These are phyloP conservation scores for Parochlus steinenii DNA, from an alignment of 2,888 invertebrate genomes.

Conservation along the genomic window DNA sequence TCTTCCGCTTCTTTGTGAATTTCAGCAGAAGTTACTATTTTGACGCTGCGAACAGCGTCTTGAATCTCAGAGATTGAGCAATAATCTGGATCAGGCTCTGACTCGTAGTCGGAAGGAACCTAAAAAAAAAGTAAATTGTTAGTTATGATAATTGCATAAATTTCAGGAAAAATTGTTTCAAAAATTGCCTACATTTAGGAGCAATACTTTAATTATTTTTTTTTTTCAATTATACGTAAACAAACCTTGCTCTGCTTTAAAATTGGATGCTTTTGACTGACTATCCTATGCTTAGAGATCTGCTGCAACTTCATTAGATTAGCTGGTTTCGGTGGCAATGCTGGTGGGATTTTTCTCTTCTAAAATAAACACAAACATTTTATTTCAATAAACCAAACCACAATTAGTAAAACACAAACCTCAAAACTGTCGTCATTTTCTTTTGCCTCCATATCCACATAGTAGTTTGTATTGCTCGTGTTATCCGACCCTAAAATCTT, in stretches of 20 bases:
- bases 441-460: conserved; percentile 45
- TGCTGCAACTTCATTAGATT: conserved; percentile 51
- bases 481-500: conserved; percentile 37
- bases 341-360: conserved; percentile 53
- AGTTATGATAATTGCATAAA: conserved; percentile 35
- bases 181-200: no score
- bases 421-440: conserved; percentile 1
- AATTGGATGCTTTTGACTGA: conserved; percentile 9
- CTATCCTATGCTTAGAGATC: conserved; percentile 14
- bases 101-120: conserved; percentile 16
- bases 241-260: conserved; percentile 3
- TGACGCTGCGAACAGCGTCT: conserved; percentile 33
- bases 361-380: no score
- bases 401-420: no score
- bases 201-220: no score
- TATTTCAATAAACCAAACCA: no score
- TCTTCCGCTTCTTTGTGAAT: conserved; percentile 23
- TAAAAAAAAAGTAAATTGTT: conserved; percentile 30
- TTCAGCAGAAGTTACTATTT: conserved; percentile 27
- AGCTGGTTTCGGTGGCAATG: conserved; percentile 63
- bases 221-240: no score
- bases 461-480: conserved; percentile 36
- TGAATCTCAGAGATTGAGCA: conserved; percentile 57
- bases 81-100: conserved; percentile 48
- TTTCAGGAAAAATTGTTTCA: no score